Base-by-base conservation (phyloP, 2,113 vertebrate genomes). In the Arenaria interpres region DNA sequence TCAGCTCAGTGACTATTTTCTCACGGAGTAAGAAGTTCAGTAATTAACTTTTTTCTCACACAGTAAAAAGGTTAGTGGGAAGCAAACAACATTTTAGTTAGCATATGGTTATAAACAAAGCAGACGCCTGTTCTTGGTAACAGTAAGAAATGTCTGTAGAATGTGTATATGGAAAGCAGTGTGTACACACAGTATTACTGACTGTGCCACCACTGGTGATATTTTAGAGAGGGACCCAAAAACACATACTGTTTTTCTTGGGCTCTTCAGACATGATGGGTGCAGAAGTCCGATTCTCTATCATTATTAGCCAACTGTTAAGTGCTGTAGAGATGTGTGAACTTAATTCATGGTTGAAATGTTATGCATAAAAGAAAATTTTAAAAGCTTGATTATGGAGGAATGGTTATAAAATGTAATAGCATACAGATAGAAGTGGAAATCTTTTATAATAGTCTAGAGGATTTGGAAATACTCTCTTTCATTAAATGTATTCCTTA, bases 401-500 rank as follows among this genome's bases (percentile, higher is more conserved):
- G 50, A 88, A 22, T 66, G 24, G 35, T 89, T 93, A 62, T 79
- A 66, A 96, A 90, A 85, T 24, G 16, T 88, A 83, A 73, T 51
- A 77, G 60, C 64, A 71, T 89, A 64, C 56, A 84, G 35, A 84
- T 17, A 90, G 59, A 74, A 90, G 45, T 56, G 23, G 57, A 94
- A 80, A 50, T 94, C 57, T 41, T 80, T 79, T 57, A 66, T 23
- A 69, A 54, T 63, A 66, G 68, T 71, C 79, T 84, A 63, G 76
- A 90, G 91, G 80, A 91, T 71, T 93, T 93, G 60, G 68, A 86
- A 93, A 63, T 84, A 32, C 3, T 96, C n/a, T 83, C 53, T 84
- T 93, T 75, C 68, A 84, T 95, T 78, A 80, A 77, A 79, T 51
- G n/a, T 62, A 46, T 96, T 95, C 86, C 80, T 96, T 87, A 86